Evolutionary conservation across 2,888 invertebrate genomes (phyloP).

Genomic region (Papilio gigon): DNA sequence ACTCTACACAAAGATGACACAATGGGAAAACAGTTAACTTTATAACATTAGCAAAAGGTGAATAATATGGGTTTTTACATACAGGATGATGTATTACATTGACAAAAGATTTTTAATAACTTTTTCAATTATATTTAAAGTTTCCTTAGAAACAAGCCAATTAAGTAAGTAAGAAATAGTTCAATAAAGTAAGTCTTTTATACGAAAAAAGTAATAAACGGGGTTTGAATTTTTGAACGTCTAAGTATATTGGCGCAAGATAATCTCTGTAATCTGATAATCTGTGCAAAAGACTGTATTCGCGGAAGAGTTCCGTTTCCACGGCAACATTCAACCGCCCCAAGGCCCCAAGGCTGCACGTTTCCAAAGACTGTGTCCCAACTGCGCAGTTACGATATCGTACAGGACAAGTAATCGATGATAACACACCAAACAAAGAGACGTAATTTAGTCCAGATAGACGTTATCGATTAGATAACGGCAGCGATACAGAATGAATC

Average conservation of each 20-base stretch:
- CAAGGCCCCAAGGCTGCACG: constrained; percentile 15
- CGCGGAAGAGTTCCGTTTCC: constrained; percentile 23
- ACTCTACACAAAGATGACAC: not conserved
- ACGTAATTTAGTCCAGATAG: constrained; percentile 57
- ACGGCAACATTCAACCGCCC: not conserved
- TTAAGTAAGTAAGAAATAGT: too few species aligned
- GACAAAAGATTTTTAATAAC: too few species aligned
- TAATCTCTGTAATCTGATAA: not conserved
- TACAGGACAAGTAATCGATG: constrained; percentile 50
- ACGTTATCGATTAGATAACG: constrained; percentile 51
- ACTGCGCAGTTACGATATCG: constrained; percentile 60
- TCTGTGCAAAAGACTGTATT: constrained; percentile 10
- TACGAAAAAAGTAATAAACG: too few species aligned
- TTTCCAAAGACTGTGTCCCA: constrained; percentile 41
- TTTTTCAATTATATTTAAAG: too few species aligned
- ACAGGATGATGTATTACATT: too few species aligned
- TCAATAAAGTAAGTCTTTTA: too few species aligned
- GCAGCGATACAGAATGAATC: constrained; percentile 48
- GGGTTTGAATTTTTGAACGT: too few species aligned
- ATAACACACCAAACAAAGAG: constrained; percentile 52
- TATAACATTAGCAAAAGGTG: constrained; percentile 7
- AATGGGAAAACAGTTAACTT: constrained; percentile 14
- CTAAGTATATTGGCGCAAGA: not conserved
- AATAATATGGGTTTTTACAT: constrained; percentile 13
- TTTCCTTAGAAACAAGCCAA: too few species aligned